Evolutionary conservation across 2,797 vertebrate species (phyloP), one percentile per base, ranked within the genome.

Genomic region (Chaetodon trifasciatus): DNA sequence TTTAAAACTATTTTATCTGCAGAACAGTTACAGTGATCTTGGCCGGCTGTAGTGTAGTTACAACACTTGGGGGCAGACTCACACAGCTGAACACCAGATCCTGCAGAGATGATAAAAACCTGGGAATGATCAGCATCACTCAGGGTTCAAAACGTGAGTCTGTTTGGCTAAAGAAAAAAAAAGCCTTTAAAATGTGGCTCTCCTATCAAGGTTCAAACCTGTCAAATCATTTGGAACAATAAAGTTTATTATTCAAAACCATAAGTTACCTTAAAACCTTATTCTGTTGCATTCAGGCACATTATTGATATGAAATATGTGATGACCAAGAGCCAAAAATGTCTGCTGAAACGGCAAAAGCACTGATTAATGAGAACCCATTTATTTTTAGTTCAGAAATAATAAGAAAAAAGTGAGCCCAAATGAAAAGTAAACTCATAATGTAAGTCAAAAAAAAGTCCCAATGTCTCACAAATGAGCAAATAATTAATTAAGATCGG

Each of bases 61-160:
- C 5, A 66, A 82, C 89, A 83, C 86, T 47, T 13, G 88, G 65
- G 81, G 83, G 78, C 90, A 86, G 79, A 61, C 47, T 81, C 44
- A 72, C 66, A 79, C 82, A 79, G 47, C 28, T 32, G 28, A 32
- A 4, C 28, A 32, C 28, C 2, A 32, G 28, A 0, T 28, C 28
- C 28, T 28, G 28, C 28, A 28, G 28, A 28, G 28, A 28, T 3
- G 28, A 28, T 28, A 3, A 32, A 32, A 3, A 32, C 28, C 28
- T 32, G 28, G 28, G 28, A 28, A 28, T 2, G 28, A 28, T 28
- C 28, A 28, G 28, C 3, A 32, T 32, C 28, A 32, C 28, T 32
- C 28, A 32, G 28, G 28, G 28, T 32, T 32, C 28, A 32, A 32
- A 32, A 32, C 28, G 3, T 32, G 28, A 3, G 28, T 32, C 28